Evolutionary conservation across 1,140 invertebrate species (phyloP).

Genomic region (Drosophila ercepeae): DNA sequence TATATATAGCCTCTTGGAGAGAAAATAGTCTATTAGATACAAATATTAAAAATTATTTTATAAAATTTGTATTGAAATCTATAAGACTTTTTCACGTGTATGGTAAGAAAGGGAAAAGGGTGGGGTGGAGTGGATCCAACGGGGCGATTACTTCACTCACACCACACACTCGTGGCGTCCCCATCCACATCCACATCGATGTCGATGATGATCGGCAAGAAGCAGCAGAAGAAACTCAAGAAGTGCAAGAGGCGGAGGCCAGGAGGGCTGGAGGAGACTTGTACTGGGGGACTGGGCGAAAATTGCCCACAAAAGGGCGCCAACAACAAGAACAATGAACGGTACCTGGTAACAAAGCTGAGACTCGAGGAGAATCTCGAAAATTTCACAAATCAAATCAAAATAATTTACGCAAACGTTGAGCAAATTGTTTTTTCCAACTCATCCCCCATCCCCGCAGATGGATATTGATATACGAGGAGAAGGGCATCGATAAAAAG

Average conservation of each 20-base stretch:
- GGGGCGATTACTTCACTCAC: constrained; percentile 76
- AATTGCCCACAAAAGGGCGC: constrained; percentile 74
- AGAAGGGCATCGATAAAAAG: background rate
- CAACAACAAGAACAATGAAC: constrained; percentile 54
- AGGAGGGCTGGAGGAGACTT: constrained; percentile 17
- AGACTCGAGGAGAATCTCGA: constrained; percentile 30
- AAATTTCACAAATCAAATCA: constrained; percentile 75
- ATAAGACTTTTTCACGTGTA: background rate
- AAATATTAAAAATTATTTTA: no score
- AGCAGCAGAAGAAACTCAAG: constrained; percentile 36
- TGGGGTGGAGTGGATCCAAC: constrained; percentile 22
- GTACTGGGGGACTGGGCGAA: constrained; percentile 52
- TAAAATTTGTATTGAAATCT: no score
- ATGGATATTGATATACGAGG: constrained; percentile 37
- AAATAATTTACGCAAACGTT: constrained; percentile 64
- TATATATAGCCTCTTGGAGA: no score
- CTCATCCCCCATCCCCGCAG: constrained; percentile 20
- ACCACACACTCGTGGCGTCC: constrained; percentile 40
- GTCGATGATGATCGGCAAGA: constrained; percentile 63
- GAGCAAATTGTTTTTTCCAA: constrained; percentile 56
- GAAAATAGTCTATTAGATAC: background rate
- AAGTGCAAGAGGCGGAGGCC: constrained; percentile 17
- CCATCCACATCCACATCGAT: constrained; percentile 54
- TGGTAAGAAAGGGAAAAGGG: background rate
- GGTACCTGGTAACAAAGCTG: constrained; percentile 31